Conservation (phyloP, 1,140 invertebrate species). For the Drosophila bipectinata region DNA sequence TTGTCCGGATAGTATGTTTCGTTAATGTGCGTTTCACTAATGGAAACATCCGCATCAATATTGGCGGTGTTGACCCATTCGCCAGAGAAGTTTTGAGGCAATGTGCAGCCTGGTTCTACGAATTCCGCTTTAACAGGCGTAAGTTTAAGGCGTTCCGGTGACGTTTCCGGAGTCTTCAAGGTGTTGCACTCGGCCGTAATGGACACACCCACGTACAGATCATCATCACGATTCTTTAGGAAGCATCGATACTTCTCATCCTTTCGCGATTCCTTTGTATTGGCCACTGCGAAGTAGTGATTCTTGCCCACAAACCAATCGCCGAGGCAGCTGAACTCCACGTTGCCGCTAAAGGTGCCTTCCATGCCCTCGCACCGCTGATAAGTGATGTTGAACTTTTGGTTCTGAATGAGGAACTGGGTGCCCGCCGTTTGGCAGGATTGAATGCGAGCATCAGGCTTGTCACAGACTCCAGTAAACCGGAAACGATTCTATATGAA, state of each 20-base stretch:
- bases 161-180: constrained; percentile 95
- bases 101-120: constrained; percentile 94
- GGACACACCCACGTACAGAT: constrained; percentile 94
- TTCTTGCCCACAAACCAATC: constrained; percentile 98
- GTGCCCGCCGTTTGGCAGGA: constrained; percentile 98
- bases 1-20: constrained; percentile 97
- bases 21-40: constrained; percentile 98
- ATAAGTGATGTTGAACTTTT: constrained; percentile 98
- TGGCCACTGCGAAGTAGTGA: constrained; percentile 97
- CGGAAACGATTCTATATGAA: constrained; percentile 89
- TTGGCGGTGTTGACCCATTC: constrained; percentile 99
- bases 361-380: constrained; percentile 92
- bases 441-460: constrained; percentile 94
- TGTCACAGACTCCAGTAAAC: constrained; percentile 95
- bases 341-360: constrained; percentile 95
- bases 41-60: constrained; percentile 95
- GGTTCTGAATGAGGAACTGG: constrained; percentile 97
- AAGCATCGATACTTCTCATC: constrained; percentile 97
- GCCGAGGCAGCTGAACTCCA: constrained; percentile 96
- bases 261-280: constrained; percentile 96
- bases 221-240: constrained; percentile 96
- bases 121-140: constrained; percentile 93
- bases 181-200: constrained; percentile 97
- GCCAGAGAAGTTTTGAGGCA: constrained; percentile 97
- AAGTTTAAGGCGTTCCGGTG: constrained; percentile 94